Conservation (phyloP, 2,888 invertebrate species). For the Zonitis immaculata region DNA sequence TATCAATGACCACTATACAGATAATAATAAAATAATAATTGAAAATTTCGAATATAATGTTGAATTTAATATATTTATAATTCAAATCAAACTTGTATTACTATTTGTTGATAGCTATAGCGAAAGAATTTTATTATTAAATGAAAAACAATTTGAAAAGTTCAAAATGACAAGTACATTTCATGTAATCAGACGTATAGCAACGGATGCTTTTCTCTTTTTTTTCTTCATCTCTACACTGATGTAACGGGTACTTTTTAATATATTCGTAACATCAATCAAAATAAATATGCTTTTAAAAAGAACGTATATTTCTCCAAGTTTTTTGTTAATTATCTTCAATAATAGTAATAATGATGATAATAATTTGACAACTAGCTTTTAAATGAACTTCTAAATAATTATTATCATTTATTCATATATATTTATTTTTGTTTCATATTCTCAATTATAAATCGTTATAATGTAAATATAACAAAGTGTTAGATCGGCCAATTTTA, state of each 20-base stretch:
- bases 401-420: conserved; percentile 7
- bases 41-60: background rate
- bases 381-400: background rate
- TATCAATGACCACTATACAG: no score
- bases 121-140: background rate
- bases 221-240: background rate
- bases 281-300: conserved; percentile 3
- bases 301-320: background rate
- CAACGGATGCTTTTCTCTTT: conserved; percentile 19
- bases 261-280: conserved; percentile 14
- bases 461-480: no score
- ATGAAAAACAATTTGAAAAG: conserved; percentile 3
- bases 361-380: conserved; percentile 4
- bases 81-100: background rate
- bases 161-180: conserved; percentile 25
- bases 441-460: no score
- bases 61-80: background rate
- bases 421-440: no score
- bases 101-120: background rate
- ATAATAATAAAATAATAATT: background rate
- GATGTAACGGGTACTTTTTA: conserved; percentile 5
- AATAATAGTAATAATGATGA: background rate
- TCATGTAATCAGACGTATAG: conserved; percentile 23
- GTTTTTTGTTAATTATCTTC: conserved; percentile 5
- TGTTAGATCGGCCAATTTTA: conserved; percentile 4